A percentile compares a stretch with the other conserved stretches of the same genome.
These are phyloP conservation scores for Parauchenoglanis punctatus DNA, from an alignment of 2,797 vertebrate genomes.

Conservation along the genomic window DNA sequence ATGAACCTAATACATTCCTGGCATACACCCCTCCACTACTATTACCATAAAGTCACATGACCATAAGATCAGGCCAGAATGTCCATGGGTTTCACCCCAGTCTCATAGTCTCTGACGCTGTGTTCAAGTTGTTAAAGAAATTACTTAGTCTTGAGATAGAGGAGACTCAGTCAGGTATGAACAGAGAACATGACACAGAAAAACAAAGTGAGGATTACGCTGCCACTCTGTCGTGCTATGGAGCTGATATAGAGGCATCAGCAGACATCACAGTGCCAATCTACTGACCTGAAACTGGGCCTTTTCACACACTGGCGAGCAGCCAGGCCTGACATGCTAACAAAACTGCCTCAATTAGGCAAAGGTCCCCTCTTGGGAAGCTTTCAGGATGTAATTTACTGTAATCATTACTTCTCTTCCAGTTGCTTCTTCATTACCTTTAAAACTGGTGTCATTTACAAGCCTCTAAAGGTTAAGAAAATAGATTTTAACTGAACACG, in stretches of 20 bases:
- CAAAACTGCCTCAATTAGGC: slow-evolving; percentile 73
- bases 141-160: slow-evolving; percentile 75
- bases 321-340: slow-evolving; percentile 65
- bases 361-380: slow-evolving; percentile 64
- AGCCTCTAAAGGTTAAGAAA: not conserved
- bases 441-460: not conserved
- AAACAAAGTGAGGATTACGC: slow-evolving; percentile 71
- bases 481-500: not conserved
- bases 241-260: slow-evolving; percentile 59
- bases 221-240: slow-evolving; percentile 64
- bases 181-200: slow-evolving; percentile 60
- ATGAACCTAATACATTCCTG: slow-evolving; percentile 14
- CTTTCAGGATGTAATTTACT: slow-evolving; percentile 50
- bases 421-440: slow-evolving; percentile 16
- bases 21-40: not conserved
- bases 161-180: slow-evolving; percentile 73
- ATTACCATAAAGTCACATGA: slow-evolving; percentile 1
- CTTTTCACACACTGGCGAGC: slow-evolving; percentile 58
- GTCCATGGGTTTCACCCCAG: not conserved
- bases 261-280: slow-evolving; percentile 67
- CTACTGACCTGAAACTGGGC: slow-evolving; percentile 73
- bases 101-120: slow-evolving; percentile 60
- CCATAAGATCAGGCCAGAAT: slow-evolving; percentile 3
- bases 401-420: slow-evolving; percentile 41
- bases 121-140: slow-evolving; percentile 79